These are phyloP conservation scores for Sebastiscus tertius DNA, from an alignment of 2,797 vertebrate genomes.

Conservation along the genomic window DNA sequence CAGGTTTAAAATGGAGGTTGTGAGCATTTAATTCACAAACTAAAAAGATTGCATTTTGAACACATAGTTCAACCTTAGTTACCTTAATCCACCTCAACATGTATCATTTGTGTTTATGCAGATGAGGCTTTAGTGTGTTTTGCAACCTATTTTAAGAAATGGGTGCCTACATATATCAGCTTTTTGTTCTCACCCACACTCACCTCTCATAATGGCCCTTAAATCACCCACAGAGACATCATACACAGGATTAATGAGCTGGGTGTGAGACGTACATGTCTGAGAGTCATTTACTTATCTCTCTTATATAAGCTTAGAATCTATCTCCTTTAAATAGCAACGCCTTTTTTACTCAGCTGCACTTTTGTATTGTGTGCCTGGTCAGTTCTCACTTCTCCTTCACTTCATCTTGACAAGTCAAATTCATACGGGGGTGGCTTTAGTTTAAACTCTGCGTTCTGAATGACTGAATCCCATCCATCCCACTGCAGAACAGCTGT, in stretches of 20 bases:
- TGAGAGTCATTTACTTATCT: slow-evolving; percentile 26
- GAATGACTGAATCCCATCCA: slow-evolving; percentile 40
- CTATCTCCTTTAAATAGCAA: slow-evolving; percentile 3
- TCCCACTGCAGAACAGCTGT: slow-evolving; percentile 46
- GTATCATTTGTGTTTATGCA: background rate
- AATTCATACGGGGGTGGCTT: slow-evolving; percentile 10
- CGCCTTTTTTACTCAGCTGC: background rate
- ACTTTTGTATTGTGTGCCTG: background rate
- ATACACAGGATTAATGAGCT: slow-evolving; percentile 51
- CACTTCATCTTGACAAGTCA: slow-evolving; percentile 30
- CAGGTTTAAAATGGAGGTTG: background rate
- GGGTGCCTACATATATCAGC: background rate
- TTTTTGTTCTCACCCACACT: slow-evolving; percentile 25
- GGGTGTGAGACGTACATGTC: slow-evolving; percentile 26
- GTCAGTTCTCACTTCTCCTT: slow-evolving; percentile 11
- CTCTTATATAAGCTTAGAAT: slow-evolving; percentile 1
- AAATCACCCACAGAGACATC: slow-evolving; percentile 49
- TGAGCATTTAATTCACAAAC: background rate
- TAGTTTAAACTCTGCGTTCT: slow-evolving; percentile 22
- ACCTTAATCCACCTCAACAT: background rate
- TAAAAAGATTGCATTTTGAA: background rate
- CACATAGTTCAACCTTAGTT: background rate
- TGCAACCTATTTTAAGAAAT: background rate
- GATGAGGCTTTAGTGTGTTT: slow-evolving; percentile 2
- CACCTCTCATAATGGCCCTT: slow-evolving; percentile 34